A percentile compares a stretch with the other conserved stretches of the same genome.
phyloP scores from a whole-genome alignment of 2,888 invertebrate genomes.

The Cryptus armator region DNA sequence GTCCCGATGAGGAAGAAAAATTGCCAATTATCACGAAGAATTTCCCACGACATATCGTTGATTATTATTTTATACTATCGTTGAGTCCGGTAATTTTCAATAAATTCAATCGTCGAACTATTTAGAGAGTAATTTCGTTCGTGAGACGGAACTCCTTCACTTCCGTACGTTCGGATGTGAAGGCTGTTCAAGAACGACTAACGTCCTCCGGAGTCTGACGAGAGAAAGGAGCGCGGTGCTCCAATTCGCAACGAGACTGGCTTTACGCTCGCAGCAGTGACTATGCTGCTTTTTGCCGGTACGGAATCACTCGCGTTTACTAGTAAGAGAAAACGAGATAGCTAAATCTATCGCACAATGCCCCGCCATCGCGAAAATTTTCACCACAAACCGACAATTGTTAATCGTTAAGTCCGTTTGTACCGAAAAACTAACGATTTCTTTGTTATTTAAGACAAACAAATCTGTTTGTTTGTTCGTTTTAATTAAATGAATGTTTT shows the following conservation, averaged over 20 bases:
- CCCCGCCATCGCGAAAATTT: not conserved
- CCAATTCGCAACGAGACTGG: conserved; percentile 67
- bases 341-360: conserved; percentile 9
- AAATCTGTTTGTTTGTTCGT: not conserved
- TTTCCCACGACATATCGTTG: not conserved
- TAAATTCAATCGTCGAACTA: not conserved
- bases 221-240: conserved; percentile 72
- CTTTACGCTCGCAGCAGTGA: conserved; percentile 48
- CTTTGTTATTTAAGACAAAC: no score
- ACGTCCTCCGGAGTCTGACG: conserved; percentile 40
- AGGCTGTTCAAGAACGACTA: conserved; percentile 58
- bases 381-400: not conserved
- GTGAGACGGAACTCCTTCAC: not conserved
- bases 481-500: not conserved
- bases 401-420: not conserved
- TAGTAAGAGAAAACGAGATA: conserved; percentile 1
- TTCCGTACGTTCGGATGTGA: conserved; percentile 53
- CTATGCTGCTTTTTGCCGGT: not conserved
- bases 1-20: not conserved
- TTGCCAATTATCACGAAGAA: not conserved
- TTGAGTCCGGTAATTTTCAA: not conserved
- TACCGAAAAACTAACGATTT: no score
- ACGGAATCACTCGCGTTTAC: conserved; percentile 22
- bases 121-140: not conserved
- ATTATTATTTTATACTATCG: not conserved